phyloP scores from a whole-genome alignment of 2,888 invertebrate species.

The Leptopilina syphax region DNA sequence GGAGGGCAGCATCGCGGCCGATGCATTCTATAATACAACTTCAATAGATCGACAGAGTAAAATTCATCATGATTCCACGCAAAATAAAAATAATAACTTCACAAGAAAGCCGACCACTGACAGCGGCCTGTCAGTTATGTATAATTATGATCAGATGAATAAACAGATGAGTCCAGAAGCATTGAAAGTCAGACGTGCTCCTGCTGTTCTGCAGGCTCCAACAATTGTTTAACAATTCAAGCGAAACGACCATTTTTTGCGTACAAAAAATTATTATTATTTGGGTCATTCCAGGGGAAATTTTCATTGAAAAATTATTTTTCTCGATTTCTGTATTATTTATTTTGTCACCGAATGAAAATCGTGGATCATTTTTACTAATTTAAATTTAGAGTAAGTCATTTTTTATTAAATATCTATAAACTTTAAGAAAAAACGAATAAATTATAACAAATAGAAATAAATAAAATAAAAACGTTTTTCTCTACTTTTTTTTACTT shows the following conservation, averaged over 20 bases:
- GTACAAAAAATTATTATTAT: neutral
- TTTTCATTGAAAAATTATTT: neutral
- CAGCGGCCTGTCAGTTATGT: conserved; percentile 70
- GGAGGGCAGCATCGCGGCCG: conserved; percentile 74
- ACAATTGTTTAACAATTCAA: conserved; percentile 84
- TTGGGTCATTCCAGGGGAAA: neutral
- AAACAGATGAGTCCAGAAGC: conserved; percentile 82
- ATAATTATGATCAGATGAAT: conserved; percentile 73
- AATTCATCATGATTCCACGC: conserved; percentile 45
- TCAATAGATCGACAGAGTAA: conserved; percentile 52
- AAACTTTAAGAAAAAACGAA: too few relatives aligned
- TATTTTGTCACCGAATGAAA: too few relatives aligned
- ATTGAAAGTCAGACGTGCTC: conserved; percentile 93
- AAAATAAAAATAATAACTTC: conserved; percentile 56
- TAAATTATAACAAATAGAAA: too few relatives aligned
- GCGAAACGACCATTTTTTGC: neutral
- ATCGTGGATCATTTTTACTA: too few relatives aligned
- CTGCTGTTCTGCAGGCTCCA: conserved; percentile 92
- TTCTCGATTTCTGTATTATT: neutral
- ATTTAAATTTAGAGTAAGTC: too few relatives aligned
- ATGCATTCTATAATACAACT: conserved; percentile 66
- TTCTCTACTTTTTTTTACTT: too few relatives aligned
- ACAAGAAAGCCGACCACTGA: conserved; percentile 62
- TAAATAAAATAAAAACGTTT: too few relatives aligned
- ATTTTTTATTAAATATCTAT: too few relatives aligned